Evolutionary conservation across 35 echinoderm and acorn worm genomes (phyloP), one percentile per base, ranked within the genome.

Genomic region (Chiridota heheva): DNA sequence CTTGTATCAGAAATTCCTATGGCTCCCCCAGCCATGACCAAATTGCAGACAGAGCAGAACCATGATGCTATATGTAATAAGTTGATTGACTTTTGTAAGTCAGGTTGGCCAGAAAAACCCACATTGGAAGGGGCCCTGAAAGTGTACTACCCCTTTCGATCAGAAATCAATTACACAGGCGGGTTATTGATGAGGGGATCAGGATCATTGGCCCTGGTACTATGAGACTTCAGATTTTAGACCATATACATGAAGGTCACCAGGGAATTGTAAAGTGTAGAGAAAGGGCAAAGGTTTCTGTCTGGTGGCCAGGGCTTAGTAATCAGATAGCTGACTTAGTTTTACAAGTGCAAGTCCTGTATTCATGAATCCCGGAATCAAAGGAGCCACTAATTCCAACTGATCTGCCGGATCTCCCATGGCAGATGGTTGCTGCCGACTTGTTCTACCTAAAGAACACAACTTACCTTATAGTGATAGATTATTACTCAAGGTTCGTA

Each of bases 231-330:
- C 53, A 80, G 40, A 38, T 80, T 40, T 29, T 80, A 36, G 57
- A 80, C 12, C 15, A 18, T 18, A 60, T 80, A 17, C 76, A 80
- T 62, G 51, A 60, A n/a, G 76, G 76, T 13, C 76, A 80, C 24
- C 55, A 60, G 15, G 76, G 76, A 15, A 80, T 80, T 22, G 38
- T 40, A 25, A 80, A 80, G 40, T 36, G 76, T 42, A 80, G 76
- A 42, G 49, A 60, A 38, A 36, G 48, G 20, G 76, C 55, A 0
- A 63, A 62, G 32, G 20, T 1, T 36, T 36, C 55, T 33, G 55
- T 80, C 2, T 80, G 53, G 76, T 80, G 76, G 53, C 76, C 51
- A 36, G 66, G 66, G 2, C 29, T 69, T 6, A 69, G 6, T 22
- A 13, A 22, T 13, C 48, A 53, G 22, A 72, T 16, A 4, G 69